A percentile compares a stretch with the other conserved stretches of the same genome.
Conservation (phyloP, 2,797 vertebrate species). For the Acipenser oxyrinchus region DNA sequence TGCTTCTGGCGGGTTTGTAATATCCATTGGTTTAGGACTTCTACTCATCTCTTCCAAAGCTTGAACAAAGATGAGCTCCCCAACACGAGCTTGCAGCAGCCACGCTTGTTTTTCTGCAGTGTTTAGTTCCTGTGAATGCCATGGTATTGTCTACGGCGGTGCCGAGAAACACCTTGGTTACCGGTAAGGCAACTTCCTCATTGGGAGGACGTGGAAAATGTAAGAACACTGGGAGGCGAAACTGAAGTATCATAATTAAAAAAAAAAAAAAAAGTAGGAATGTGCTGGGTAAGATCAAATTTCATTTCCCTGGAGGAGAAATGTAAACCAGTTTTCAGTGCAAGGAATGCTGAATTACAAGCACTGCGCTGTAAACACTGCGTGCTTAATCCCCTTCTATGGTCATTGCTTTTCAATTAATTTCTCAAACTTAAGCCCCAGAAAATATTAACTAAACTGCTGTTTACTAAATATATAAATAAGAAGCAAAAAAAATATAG, state of each 20-base stretch:
- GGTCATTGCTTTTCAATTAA: no score
- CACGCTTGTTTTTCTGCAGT: slow-evolving; percentile 4
- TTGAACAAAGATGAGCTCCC: background rate
- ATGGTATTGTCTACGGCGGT: background rate
- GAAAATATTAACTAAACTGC: no score
- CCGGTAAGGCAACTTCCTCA: slow-evolving; percentile 13
- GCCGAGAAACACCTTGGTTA: slow-evolving; percentile 10
- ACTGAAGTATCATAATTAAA: background rate
- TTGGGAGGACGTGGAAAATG: background rate
- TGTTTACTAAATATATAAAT: no score
- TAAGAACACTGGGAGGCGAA: background rate
- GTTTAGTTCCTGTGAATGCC: background rate
- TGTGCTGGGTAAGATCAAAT: slow-evolving; percentile 5
- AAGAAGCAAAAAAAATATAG: no score
- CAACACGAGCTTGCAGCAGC: background rate
- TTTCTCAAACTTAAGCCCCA: no score
- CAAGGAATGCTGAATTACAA: no score
- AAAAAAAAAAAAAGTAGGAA: slow-evolving; percentile 3
- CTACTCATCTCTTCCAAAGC: slow-evolving; percentile 7
- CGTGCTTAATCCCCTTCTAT: no score
- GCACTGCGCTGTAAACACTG: no score
- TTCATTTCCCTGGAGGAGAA: slow-evolving; percentile 7
- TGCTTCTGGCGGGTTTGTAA: slow-evolving; percentile 11
- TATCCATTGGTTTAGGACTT: slow-evolving; percentile 24
- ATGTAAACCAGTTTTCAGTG: no score